These are phyloP conservation scores for Tenualosa thibaudeaui DNA, from an alignment of 2,797 vertebrate species.

Conservation along the genomic window DNA sequence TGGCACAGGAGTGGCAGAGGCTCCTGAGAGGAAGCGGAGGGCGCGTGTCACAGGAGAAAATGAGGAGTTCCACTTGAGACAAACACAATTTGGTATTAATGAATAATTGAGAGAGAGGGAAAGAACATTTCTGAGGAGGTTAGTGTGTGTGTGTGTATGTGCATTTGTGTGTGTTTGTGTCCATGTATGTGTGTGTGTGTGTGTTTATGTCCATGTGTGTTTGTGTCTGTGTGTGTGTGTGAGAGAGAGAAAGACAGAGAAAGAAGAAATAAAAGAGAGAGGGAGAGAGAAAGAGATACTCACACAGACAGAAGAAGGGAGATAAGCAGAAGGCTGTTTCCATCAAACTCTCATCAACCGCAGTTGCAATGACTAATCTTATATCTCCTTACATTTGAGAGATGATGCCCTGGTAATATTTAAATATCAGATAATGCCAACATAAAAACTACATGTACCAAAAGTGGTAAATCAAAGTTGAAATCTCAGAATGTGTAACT, in stretches of 20 bases:
- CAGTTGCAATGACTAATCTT: neutral
- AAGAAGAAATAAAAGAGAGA: conserved; percentile 34
- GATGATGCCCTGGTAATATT: neutral
- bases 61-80: conserved; percentile 77
- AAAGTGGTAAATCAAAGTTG: neutral
- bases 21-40: conserved; percentile 66
- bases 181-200: neutral
- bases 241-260: neutral
- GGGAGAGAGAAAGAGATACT: neutral
- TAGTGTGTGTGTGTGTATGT: neutral
- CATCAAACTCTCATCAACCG: neutral
- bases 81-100: conserved; percentile 81
- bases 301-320: neutral
- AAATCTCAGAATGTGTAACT: neutral
- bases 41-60: conserved; percentile 69
- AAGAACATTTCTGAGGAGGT: neutral
- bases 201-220: neutral
- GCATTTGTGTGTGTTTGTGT: neutral
- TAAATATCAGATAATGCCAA: neutral
- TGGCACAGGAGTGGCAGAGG: conserved; percentile 63
- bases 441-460: neutral
- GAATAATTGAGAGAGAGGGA: conserved; percentile 73
- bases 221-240: conserved; percentile 46
- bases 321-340: neutral
- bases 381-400: neutral